Conservation (phyloP, 2,113 vertebrate genomes). For the Mobula birostris region DNA sequence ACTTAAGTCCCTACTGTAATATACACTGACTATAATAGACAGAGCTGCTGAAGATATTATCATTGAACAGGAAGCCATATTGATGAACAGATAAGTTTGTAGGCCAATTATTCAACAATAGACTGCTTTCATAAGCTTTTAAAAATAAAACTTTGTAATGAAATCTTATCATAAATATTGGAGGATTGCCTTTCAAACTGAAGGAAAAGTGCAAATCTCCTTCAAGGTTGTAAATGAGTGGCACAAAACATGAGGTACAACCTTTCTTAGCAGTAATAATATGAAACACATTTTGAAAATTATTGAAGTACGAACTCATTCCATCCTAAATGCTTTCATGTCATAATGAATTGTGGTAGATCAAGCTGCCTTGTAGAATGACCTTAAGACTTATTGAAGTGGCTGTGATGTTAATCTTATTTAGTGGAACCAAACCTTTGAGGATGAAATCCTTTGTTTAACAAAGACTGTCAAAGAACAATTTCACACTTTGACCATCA, state of each 20-base stretch:
- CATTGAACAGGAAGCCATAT: not conserved
- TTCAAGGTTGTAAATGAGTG: not conserved
- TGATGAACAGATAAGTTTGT: not conserved
- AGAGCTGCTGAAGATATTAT: not conserved
- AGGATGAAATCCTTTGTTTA: not conserved
- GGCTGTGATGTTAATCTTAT: not conserved
- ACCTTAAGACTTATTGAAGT: not conserved
- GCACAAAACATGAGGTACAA: not conserved
- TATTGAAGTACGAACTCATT: not conserved
- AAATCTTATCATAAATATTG: not conserved
- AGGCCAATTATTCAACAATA: not conserved
- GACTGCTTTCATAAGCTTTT: not conserved
- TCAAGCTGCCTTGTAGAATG: not conserved
- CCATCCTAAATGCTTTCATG: not conserved
- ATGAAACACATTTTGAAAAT: not conserved
- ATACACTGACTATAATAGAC: not conserved
- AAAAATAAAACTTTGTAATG: not conserved
- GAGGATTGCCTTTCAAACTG: not conserved
- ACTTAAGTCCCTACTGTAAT: not conserved
- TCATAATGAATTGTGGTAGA: not conserved
- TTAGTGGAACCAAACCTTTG: not conserved
- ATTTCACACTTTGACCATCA: not conserved
- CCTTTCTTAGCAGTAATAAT: not conserved
- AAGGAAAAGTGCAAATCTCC: not conserved
- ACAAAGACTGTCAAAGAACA: not conserved